Evolutionary conservation across 1,140 invertebrate species (phyloP), one percentile per base, ranked within the genome.

Genomic region (Periplaneta americana): DNA sequence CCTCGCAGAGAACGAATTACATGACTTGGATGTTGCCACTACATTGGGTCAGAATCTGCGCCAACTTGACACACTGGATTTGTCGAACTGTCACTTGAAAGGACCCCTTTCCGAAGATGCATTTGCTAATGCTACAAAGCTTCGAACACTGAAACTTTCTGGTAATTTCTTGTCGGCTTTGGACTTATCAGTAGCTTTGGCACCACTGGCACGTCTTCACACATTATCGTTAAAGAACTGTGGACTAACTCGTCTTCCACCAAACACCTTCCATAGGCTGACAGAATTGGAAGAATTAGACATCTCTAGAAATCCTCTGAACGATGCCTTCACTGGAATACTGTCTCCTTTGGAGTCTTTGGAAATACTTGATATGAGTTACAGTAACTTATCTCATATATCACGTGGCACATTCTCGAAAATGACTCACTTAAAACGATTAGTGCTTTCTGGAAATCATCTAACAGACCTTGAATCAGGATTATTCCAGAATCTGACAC

Each of bases 351-450:
- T 94, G 2, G 90, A 91, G 57, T 91, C 91, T 32, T 86, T 94
- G 17, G 91, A 93, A 87, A 93, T 92, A 85, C 87, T 94, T 15
- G 93, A 94, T 84, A 94, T 94, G 93, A 93, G 93, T 11, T 93
- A 93, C 84, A 93, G 93, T 86, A 92, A 92, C 85, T 87, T 94
- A 15, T 92, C 92, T 2, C 89, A 92, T 82, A 91, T 94, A 36
- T 91, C 91, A 13, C 92, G 91, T 33, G 89, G 92, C 9, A 93
- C 92, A 3, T 94, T 94, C 85, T 90, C 92, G 0, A 91, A 93
- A 85, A 94, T 94, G 93, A 93, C 92, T 0, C 91, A 91, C 1
- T 89, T 94, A 84, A 93, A 91, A 84, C 90, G 89, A 57, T 87
- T 94, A 32, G 90, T 94, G 74, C 87, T 94, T 11, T 94, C 93